Evolutionary conservation across 2,888 invertebrate genomes (phyloP), one percentile per base, ranked within the genome.

Genomic region (Dryobotodes eremita): DNA sequence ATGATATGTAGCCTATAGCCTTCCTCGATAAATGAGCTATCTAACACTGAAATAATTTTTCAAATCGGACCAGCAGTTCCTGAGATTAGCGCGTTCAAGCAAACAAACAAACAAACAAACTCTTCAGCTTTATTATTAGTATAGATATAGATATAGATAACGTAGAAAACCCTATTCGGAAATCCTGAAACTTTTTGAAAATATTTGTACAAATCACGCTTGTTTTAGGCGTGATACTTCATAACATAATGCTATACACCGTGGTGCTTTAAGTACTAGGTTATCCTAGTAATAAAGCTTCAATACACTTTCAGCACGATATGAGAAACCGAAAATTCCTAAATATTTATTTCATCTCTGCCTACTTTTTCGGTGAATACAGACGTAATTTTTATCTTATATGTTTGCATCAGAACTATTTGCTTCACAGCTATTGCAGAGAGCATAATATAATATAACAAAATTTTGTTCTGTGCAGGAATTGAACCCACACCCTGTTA

Each of bases 171-270:
- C 23, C 8, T 20, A 70, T 17, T 70, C 1, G 6, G 23, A 23
- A 26, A 50, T 8, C 10, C 50, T 13, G 17, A 17, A 50, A 53
- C 11, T 42, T 26, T 68, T 50, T 23, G 1, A 42, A 46, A 62
- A 26, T 26, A 61, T 72, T 75, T 23, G 31, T 5, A 17, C 23
- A 10, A 31, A 53, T 75, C 62, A 76, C 75, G 75, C 23, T 13
- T n/a, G 8, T 53, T 76, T 23, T 26, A 61, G 50, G 73, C n/a
- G 31, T 31, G 20, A 31, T 26, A 31, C 31, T 36, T 42, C 10
- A n/a, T 17, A n/a, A 10, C 53, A 23, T 53, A 20, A 48, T 31
- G 23, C 2, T 36, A 6, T 20, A 10, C 46, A 1, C 48, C 8
- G 20, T 53, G 20, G n/a, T 46, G 3, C 50, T 46, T 50, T 48